Percentiles rank a stretch among this genome's conserved stretches.
Conservation (phyloP, 2,797 vertebrate genomes). For the Mycteria americana region DNA sequence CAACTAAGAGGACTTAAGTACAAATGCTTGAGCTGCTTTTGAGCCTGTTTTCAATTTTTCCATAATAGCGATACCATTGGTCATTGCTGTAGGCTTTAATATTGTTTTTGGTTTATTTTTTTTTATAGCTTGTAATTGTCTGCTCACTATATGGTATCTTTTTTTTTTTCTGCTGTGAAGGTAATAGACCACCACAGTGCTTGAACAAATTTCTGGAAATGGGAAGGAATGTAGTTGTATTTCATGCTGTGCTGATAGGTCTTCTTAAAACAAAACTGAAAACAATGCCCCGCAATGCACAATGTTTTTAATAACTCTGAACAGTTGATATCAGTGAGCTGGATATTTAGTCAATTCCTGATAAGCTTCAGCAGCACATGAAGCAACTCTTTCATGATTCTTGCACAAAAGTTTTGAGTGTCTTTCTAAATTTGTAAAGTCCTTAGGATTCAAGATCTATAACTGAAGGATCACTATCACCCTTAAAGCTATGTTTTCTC, state of each 20-base stretch:
- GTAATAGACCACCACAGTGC: not conserved
- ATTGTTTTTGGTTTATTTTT: not conserved
- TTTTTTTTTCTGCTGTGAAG: not conserved
- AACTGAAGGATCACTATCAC: not conserved
- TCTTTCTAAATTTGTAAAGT: not conserved
- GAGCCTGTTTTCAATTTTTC: not conserved
- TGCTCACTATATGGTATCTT: not conserved
- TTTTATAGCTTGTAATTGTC: not conserved
- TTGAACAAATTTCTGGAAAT: not conserved
- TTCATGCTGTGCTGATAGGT: not conserved
- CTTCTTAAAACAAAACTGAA: not conserved
- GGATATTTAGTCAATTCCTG: not conserved
- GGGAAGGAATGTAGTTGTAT: not conserved
- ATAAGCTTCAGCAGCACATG: not conserved
- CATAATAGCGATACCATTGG: fast-evolving
- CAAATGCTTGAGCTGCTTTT: not conserved
- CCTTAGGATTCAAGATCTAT: not conserved
- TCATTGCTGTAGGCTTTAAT: not conserved
- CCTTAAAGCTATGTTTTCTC: not conserved
- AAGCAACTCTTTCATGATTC: not conserved
- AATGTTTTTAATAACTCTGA: not conserved
- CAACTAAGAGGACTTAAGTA: not conserved
- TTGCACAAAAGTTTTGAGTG: not conserved
- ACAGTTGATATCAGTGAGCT: not conserved
- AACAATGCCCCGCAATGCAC: not conserved